A percentile compares a stretch with the other conserved stretches of the same genome.
phyloP scores from a whole-genome alignment of 2,113 vertebrate species.

The Pavo muticus region DNA sequence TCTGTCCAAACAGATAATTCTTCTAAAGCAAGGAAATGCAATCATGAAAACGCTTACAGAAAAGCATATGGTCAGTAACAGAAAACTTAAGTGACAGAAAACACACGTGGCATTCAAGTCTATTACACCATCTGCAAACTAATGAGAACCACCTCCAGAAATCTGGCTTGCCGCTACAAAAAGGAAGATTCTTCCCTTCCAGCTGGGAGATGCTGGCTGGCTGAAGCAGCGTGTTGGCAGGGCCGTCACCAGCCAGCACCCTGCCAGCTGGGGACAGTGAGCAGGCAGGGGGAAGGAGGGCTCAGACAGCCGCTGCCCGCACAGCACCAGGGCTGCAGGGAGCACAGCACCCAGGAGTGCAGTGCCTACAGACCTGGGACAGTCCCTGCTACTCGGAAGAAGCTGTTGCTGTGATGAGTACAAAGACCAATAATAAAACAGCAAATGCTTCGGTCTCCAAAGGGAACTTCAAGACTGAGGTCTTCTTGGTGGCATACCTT shows the following conservation, averaged over 20 bases:
- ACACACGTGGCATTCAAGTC: not conserved
- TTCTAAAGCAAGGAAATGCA: conserved; percentile 76
- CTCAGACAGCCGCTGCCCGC: not conserved
- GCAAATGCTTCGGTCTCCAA: not conserved
- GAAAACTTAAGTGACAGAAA: not conserved
- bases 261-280: not conserved
- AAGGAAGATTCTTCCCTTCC: not conserved
- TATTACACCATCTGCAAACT: not conserved
- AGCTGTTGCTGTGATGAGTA: not conserved
- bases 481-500: not conserved
- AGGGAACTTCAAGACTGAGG: not conserved
- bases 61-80: not conserved
- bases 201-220: not conserved
- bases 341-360: not conserved
- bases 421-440: not conserved
- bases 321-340: not conserved
- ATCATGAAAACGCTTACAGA: not conserved
- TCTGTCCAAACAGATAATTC: conserved; percentile 96
- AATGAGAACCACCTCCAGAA: not conserved
- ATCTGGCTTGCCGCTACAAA: not conserved
- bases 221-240: not conserved
- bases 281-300: not conserved
- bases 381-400: not conserved
- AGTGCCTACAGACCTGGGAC: not conserved
- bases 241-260: accelerated